Evolutionary conservation across 2,888 invertebrate genomes (phyloP).

Genomic region (Nemotelus nigrinus): DNA sequence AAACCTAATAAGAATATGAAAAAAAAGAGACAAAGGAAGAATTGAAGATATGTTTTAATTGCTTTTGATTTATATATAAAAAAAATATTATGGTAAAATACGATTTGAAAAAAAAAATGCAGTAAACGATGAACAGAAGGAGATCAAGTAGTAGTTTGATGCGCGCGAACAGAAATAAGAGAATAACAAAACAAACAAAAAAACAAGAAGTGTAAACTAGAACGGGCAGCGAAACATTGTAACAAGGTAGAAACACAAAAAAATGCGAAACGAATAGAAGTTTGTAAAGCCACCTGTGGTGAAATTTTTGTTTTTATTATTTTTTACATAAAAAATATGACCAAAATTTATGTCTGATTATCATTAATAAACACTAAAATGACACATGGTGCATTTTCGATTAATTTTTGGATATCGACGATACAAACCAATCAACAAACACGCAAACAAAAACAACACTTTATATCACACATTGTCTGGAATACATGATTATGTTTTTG

Average conservation of each 20-base stretch:
- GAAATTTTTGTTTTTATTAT: conserved; percentile 19
- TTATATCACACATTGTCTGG: neutral
- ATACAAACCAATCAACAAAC: neutral
- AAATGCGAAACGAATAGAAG: neutral
- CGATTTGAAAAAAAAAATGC: conserved; percentile 3
- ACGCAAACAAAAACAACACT: too few species aligned
- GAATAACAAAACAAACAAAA: conserved; percentile 10
- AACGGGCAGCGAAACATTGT: conserved; percentile 17
- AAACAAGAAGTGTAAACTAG: conserved; percentile 5
- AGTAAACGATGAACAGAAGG: conserved; percentile 22
- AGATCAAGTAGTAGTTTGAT: too few species aligned
- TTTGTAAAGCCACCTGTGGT: neutral
- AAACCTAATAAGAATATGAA: conserved; percentile 36
- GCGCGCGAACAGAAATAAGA: neutral
- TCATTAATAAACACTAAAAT: conserved; percentile 12
- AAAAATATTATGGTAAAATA: conserved; percentile 26
- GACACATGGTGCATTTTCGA: conserved; percentile 19
- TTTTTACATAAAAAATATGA: conserved; percentile 24
- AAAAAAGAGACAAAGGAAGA: conserved; percentile 46
- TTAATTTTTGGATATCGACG: conserved; percentile 17
- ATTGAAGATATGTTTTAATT: conserved; percentile 48
- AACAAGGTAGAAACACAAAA: conserved; percentile 9
- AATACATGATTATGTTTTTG: conserved; percentile 18
- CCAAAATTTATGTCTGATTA: conserved; percentile 32
- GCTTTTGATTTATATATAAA: conserved; percentile 41